A percentile compares a stretch with the other conserved stretches of the same genome.
Evolutionary conservation across 2,888 invertebrate genomes (phyloP).

Genomic region (Tipula confusa): DNA sequence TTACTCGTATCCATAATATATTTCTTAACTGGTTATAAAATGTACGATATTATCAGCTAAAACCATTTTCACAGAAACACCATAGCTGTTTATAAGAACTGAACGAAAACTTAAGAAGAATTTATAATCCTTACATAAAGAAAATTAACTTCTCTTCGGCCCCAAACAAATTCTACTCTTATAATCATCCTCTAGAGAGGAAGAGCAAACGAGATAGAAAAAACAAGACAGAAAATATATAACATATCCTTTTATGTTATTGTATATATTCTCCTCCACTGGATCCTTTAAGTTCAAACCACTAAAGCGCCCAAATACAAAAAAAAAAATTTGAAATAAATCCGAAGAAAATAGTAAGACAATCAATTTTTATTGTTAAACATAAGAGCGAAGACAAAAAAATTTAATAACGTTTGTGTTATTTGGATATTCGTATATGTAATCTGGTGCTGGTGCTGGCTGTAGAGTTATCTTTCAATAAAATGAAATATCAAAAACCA

Average conservation of each 20-base stretch:
- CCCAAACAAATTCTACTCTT: background rate
- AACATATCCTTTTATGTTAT: background rate
- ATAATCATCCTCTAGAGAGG: background rate
- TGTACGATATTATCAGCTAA: background rate
- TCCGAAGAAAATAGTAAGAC: background rate
- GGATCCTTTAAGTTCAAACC: background rate
- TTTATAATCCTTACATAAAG: background rate
- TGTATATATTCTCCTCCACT: background rate
- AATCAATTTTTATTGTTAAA: slow-evolving; percentile 25
- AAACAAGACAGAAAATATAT: background rate
- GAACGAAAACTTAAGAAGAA: background rate
- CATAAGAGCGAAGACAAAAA: background rate
- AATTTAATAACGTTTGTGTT: slow-evolving; percentile 13
- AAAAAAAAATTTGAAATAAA: background rate
- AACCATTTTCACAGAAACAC: background rate
- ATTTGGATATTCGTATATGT: background rate
- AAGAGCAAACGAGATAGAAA: background rate
- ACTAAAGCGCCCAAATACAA: background rate
- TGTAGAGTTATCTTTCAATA: slow-evolving; percentile 25
- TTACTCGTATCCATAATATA: background rate
- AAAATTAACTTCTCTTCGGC: background rate
- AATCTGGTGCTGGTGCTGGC: background rate
- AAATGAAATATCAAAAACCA: slow-evolving; percentile 25
- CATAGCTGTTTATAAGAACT: background rate
- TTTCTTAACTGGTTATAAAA: background rate